phyloP scores from a whole-genome alignment of 2,888 invertebrate species.

The Nephrocerus scutellatus region DNA sequence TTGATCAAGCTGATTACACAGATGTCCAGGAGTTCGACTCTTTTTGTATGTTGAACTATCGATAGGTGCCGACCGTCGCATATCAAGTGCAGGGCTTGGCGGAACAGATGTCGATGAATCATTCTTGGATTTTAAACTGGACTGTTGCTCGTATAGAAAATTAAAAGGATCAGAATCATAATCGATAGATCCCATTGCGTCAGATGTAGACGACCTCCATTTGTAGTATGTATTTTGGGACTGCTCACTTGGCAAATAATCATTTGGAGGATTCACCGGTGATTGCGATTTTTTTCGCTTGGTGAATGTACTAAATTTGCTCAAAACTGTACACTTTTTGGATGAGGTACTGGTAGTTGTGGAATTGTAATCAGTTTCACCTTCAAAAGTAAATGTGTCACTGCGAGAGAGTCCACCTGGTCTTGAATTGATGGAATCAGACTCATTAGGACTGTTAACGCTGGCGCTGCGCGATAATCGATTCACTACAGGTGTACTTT shows the following conservation, averaged over 20 bases:
- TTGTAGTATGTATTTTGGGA: conserved; percentile 42
- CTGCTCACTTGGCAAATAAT: conserved; percentile 41
- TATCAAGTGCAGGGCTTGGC: conserved; percentile 8
- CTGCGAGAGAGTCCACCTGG: conserved; percentile 37
- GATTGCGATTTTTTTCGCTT: conserved; percentile 39
- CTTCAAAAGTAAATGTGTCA: conserved; percentile 41
- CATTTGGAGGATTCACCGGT: conserved; percentile 26
- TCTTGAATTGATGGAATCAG: too few species aligned
- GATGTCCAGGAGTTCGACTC: conserved; percentile 34
- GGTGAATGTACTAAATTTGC: conserved; percentile 44
- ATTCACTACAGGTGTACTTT: conserved; percentile 42
- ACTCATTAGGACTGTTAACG: too few species aligned
- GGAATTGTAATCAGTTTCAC: conserved; percentile 29
- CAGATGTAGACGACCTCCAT: conserved; percentile 39
- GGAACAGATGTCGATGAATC: conserved; percentile 8
- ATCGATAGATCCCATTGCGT: conserved; percentile 30
- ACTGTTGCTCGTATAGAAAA: conserved; percentile 40
- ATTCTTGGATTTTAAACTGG: conserved; percentile 30
- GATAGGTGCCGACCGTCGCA: conserved; percentile 12
- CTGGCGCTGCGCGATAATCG: conserved; percentile 19
- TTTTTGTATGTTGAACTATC: conserved; percentile 42
- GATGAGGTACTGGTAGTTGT: conserved; percentile 38
- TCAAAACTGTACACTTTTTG: conserved; percentile 39
- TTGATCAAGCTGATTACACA: conserved; percentile 39
- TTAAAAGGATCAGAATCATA: conserved; percentile 43